These are phyloP conservation scores for Campoletis raptor DNA, from an alignment of 2,888 invertebrate genomes.

Conservation along the genomic window DNA sequence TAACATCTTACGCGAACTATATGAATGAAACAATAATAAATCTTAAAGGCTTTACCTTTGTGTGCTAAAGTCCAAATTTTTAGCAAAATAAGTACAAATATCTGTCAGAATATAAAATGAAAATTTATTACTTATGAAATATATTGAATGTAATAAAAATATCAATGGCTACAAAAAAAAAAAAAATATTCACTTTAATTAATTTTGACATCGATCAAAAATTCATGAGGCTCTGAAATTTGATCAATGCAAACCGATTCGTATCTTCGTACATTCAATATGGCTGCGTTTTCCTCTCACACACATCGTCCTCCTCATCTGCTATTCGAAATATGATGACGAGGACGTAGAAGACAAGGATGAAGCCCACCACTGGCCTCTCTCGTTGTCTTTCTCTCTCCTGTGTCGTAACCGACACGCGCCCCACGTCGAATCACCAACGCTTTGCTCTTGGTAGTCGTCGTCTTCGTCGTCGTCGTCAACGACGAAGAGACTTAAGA, in stretches of 20 bases:
- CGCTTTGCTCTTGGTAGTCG: slow-evolving; percentile 44
- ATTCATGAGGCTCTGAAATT: background rate
- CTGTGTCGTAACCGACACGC: slow-evolving; percentile 84
- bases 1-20: slow-evolving; percentile 20
- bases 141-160: background rate
- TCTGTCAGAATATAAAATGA: background rate
- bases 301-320: background rate
- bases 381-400: slow-evolving; percentile 69
- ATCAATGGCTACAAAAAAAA: background rate
- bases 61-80: background rate
- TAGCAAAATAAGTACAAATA: background rate
- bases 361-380: slow-evolving; percentile 30
- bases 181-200: background rate
- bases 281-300: slow-evolving; percentile 64
- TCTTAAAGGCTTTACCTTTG: background rate
- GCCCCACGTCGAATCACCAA: slow-evolving; percentile 78
- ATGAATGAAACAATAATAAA: slow-evolving; percentile 12
- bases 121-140: background rate
- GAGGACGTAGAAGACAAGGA: slow-evolving; percentile 54
- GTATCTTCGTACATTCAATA: slow-evolving; percentile 2
- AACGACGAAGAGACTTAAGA: slow-evolving; percentile 26
- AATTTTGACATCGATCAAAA: background rate
- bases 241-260: background rate
- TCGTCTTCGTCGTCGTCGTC: slow-evolving; percentile 37
- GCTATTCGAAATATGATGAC: slow-evolving; percentile 42